These are phyloP conservation scores for Macrosiphum euphorbiae DNA, from an alignment of 2,888 invertebrate genomes.

Conservation along the genomic window DNA sequence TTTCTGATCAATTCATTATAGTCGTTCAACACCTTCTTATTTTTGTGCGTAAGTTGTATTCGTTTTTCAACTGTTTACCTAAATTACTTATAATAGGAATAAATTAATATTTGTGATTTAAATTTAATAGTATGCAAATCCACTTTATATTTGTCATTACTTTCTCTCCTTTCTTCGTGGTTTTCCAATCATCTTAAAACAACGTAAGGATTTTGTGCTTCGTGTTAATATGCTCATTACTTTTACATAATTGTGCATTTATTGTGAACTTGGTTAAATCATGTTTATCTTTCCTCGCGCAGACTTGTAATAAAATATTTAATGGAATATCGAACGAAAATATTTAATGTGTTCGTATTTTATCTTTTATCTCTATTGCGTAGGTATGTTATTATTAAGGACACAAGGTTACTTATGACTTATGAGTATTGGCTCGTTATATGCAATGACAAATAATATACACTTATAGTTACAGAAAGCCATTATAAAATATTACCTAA, in stretches of 20 bases:
- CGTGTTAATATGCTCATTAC: neutral
- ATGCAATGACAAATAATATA: neutral
- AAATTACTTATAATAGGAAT: neutral
- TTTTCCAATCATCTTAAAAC: neutral
- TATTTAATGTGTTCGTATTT: constrained; percentile 31
- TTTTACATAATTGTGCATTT: neutral
- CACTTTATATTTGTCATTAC: neutral
- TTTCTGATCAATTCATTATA: neutral
- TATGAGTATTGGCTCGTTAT: neutral
- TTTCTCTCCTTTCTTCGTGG: neutral
- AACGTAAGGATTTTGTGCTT: neutral
- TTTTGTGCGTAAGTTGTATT: neutral
- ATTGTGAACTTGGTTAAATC: neutral
- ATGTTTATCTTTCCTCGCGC: constrained; percentile 20
- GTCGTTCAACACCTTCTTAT: neutral
- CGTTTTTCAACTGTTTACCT: neutral
- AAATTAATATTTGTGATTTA: neutral
- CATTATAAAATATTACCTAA: neutral
- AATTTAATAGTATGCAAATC: constrained; percentile 17
- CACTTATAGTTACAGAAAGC: neutral
- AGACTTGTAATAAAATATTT: constrained; percentile 39
- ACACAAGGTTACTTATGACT: constrained; percentile 17
- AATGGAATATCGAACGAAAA: constrained; percentile 33
- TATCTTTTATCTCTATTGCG: constrained; percentile 14
- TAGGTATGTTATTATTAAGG: neutral